Base-by-base conservation (phyloP, 2,113 vertebrate genomes). In the Melanocharis versteri region DNA sequence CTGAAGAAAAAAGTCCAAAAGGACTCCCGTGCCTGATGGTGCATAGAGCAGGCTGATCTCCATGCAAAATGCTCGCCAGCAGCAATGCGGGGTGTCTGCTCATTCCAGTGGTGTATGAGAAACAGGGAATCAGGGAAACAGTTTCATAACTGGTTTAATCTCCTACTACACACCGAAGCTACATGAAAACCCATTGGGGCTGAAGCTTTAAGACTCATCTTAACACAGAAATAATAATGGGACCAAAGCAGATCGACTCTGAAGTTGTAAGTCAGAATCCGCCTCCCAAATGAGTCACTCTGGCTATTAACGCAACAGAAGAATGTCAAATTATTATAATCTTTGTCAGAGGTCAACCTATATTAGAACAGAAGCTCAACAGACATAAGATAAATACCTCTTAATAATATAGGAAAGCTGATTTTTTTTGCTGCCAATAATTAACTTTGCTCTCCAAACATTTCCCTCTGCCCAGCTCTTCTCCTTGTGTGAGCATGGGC, bases 321-420 rank as follows among this genome's bases (percentile, higher is more conserved):
- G 83, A 83, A 94, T 48, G 79, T 92, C 56, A 94, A 80, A 92
- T 94, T 93, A 92, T 71, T 90, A 62, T 80, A 90, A 91, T 93
- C 62, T 93, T 90, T 87, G 80, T 66, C 88, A 77, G 87, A 96
- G 92, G 92, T 93, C 90, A 95, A 72, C 53, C 50, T 85, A 35
- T 28, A 61, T 85, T 83, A 93, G 65, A 94, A 92, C 42, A 90
- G 66, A 66, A 90, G 75, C 82, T 95, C 79, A 77, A 83, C 35
- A 94, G 82, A 86, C 45, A 86, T 35, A 30, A 50, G 60, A 88
- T 91, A 94, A 96, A 95, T 51, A 88, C 64, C 31, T 75, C 56
- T 83, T 79, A 83, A 66, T 75, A 94, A 68, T 68, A 88, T 15
- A 86, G 39, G 48, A 93, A 94, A 93, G 66, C 64, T 35, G 53